phyloP scores from a whole-genome alignment of 2,113 vertebrate species.

The Falco punctatus region DNA sequence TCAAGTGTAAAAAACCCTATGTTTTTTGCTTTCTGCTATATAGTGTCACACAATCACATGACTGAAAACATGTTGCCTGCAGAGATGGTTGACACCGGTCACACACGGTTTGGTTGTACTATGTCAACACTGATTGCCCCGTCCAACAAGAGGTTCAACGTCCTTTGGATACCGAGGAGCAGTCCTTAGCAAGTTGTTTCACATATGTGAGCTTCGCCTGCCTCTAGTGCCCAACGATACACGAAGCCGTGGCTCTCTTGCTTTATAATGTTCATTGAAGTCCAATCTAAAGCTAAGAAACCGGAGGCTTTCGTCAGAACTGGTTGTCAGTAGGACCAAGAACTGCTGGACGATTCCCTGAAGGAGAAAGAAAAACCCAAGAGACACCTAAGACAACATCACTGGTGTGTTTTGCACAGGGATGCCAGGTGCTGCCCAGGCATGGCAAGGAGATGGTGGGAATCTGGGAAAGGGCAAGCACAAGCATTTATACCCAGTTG shows the following conservation, averaged over 20 bases:
- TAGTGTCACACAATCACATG: background rate
- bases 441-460: background rate
- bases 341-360: slow-evolving; percentile 97
- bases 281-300: slow-evolving; percentile 97
- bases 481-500: too few species aligned
- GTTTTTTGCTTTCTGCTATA: background rate
- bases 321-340: slow-evolving; percentile 89
- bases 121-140: background rate
- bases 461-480: background rate
- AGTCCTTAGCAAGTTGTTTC: slow-evolving; percentile 20
- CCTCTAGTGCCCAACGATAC: slow-evolving; percentile 87
- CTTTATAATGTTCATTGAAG: slow-evolving; percentile 95
- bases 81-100: background rate
- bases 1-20: background rate
- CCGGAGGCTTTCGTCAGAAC: slow-evolving; percentile 89
- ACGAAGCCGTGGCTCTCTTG: slow-evolving; percentile 87
- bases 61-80: background rate
- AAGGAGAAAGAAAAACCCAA: background rate
- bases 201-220: slow-evolving; percentile 85
- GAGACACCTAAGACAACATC: background rate
- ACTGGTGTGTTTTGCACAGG: background rate
- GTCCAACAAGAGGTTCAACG: background rate
- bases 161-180: background rate
- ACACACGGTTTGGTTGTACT: slow-evolving; percentile 21
- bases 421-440: background rate